Base-by-base conservation (phyloP, 2,797 vertebrate species). In the Ispidina picta region DNA sequence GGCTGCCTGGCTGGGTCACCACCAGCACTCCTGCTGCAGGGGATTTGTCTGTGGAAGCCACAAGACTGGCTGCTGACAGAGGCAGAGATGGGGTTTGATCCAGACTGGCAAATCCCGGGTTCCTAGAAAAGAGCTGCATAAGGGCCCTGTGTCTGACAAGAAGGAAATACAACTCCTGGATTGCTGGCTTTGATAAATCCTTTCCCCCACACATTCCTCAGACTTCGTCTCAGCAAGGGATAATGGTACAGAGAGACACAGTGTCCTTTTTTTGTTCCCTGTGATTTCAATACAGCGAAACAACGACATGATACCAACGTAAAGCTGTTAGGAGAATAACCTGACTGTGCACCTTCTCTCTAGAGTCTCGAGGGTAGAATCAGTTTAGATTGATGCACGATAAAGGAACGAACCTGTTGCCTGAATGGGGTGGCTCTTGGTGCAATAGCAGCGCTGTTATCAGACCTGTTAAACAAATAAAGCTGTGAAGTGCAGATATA, bases 181-280 rank as follows among this genome's bases (percentile, higher is more conserved):
- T 84, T 93, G 80, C 64, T 93, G 77, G 83, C 85, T 94, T 91
- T 94, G 93, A 96, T 89, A 94, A 95, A 93, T 94, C 64, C 77
- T 86, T 84, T 93, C 46, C 64, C 85, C 73, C 88, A 84, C 87
- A 88, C 74, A 44, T 89, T 88, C 66, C 68, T 84, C 69, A 91
- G 92, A 63, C 83, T 93, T 86, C 64, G 80, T 86, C 85, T 95
- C 91, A 86, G 91, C 49, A 62, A 63, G 82, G 77, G 80, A 88
- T 92, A 95, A 93, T 52, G 83, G 77, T 41, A 23, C 6, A 25
- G 29, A 76, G 15, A 65, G n/a, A 83, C 20, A 73, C 0, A 0
- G 23, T n/a, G 44, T 76, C 80, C 52, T 83, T 85, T 92, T 91
- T 77, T 13, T 5, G 89, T 76, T 19, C 3, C 59, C 43, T 33